phyloP scores from a whole-genome alignment of 2,797 vertebrate genomes.

The Meriones psammophilus region DNA sequence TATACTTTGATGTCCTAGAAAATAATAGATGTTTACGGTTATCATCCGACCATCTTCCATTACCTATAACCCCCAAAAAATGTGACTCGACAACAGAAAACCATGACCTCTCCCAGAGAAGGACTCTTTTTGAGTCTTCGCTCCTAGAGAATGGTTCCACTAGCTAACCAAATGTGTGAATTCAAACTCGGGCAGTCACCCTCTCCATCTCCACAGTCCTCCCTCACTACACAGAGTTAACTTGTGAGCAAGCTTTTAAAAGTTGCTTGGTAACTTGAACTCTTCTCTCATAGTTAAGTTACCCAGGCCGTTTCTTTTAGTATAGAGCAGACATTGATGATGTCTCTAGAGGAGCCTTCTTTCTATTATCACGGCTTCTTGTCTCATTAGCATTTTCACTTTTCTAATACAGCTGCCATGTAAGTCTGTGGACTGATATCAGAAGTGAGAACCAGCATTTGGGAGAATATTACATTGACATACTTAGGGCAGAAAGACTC shows the following conservation, averaged over 20 bases:
- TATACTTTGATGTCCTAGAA: conserved; percentile 53
- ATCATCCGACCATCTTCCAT: not conserved
- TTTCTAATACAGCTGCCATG: not conserved
- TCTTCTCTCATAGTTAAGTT: not conserved
- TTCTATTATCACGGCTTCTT: not conserved
- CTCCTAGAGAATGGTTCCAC: not conserved
- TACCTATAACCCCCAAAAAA: not conserved
- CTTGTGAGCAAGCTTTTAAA: not conserved
- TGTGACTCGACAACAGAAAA: not conserved
- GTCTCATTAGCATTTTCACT: conserved; percentile 9
- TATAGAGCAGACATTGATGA: not conserved
- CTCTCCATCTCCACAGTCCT: not conserved
- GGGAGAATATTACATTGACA: not conserved
- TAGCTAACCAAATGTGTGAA: not conserved
- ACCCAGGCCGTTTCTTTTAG: not conserved
- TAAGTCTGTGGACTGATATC: not conserved
- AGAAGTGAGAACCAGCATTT: not conserved
- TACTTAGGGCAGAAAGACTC: not conserved
- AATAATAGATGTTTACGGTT: not conserved
- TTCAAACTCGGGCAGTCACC: not conserved
- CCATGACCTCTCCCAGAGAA: not conserved
- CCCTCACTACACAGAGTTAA: not conserved
- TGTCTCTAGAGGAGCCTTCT: not conserved
- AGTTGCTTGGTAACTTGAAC: not conserved
- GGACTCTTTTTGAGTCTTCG: not conserved